These are phyloP conservation scores for Xylocampa areola DNA, from an alignment of 2,888 invertebrate species.

Conservation along the genomic window DNA sequence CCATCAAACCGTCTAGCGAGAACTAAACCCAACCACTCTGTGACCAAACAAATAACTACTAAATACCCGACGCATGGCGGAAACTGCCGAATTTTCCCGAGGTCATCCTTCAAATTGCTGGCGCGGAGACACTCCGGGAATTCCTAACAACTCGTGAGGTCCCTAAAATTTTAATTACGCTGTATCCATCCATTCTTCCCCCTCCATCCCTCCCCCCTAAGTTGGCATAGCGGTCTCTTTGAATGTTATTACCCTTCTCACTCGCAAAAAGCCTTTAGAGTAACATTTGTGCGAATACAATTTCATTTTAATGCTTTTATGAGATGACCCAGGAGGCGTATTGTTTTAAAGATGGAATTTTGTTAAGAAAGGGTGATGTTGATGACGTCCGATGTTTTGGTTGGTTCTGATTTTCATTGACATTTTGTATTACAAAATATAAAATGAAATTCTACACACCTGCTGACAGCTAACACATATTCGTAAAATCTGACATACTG, in stretches of 20 bases:
- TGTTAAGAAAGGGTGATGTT: conserved; percentile 21
- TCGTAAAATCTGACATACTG: too few species aligned
- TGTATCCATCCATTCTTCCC: conserved; percentile 63
- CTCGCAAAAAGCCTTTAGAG: conserved; percentile 57
- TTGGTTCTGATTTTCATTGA: conserved; percentile 2
- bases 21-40: conserved; percentile 26
- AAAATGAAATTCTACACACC: neutral
- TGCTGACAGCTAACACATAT: neutral
- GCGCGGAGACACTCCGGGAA: conserved; percentile 57
- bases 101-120: conserved; percentile 59
- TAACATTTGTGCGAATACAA: conserved; percentile 55
- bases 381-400: conserved; percentile 5
- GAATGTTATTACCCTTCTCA: conserved; percentile 61
- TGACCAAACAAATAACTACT: conserved; percentile 31
- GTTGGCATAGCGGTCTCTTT: conserved; percentile 61
- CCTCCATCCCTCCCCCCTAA: conserved; percentile 56
- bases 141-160: conserved; percentile 64
- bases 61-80: conserved; percentile 50
- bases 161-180: conserved; percentile 77
- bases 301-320: conserved; percentile 61
- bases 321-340: conserved; percentile 38
- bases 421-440: neutral
- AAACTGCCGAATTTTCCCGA: conserved; percentile 59
- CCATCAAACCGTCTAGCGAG: conserved; percentile 9
- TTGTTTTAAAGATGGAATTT: conserved; percentile 41